These are phyloP conservation scores for Rhagonycha lutea DNA, from an alignment of 2,888 invertebrate species.

Conservation along the genomic window DNA sequence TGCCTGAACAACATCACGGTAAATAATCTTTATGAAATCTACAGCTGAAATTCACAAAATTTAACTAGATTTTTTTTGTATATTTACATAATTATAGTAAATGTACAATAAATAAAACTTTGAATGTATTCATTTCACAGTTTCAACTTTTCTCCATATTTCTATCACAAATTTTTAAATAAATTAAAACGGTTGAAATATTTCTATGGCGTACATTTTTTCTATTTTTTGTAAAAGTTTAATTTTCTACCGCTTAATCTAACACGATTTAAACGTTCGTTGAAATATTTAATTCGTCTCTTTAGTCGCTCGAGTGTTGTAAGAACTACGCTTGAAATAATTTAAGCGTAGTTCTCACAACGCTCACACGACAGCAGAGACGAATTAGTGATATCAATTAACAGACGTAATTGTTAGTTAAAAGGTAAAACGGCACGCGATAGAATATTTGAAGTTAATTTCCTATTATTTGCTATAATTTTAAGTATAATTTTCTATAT, in stretches of 20 bases:
- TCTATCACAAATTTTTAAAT: not conserved
- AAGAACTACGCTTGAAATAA: no score
- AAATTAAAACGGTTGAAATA: no score
- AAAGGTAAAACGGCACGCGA: not conserved
- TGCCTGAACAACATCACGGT: slow-evolving; percentile 28
- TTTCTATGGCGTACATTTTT: no score
- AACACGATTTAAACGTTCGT: no score
- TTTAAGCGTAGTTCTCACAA: no score
- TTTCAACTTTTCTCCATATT: not conserved
- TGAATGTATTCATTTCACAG: not conserved
- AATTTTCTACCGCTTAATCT: no score
- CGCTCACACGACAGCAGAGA: no score
- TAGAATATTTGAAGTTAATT: not conserved
- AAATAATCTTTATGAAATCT: slow-evolving; percentile 14
- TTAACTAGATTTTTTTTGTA: slow-evolving; percentile 19
- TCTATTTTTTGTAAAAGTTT: no score
- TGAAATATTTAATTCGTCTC: no score
- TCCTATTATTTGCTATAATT: not conserved
- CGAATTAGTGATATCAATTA: no score
- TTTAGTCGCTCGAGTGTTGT: no score
- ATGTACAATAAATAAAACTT: not conserved
- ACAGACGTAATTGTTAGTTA: no score
- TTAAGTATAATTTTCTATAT: not conserved
- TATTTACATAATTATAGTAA: slow-evolving; percentile 17
- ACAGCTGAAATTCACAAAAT: slow-evolving; percentile 27